Conservation (phyloP, 2,888 invertebrate species). For the Callinectes sapidus region DNA sequence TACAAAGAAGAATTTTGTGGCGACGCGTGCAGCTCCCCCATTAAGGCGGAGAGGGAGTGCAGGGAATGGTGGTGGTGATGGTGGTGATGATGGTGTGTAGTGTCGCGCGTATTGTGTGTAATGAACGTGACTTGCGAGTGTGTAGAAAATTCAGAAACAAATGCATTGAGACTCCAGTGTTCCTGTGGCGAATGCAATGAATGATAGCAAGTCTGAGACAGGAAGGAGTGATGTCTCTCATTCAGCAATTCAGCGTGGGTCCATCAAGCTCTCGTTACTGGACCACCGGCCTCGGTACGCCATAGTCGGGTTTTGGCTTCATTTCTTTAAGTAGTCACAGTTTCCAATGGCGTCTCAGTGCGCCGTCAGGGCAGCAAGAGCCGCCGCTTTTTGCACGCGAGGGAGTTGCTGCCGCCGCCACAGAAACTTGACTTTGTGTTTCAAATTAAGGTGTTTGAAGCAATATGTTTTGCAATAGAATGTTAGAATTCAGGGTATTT, state of each 20-base stretch:
- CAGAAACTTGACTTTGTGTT: slow-evolving; percentile 32
- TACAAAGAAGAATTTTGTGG: background rate
- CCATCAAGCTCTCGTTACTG: background rate
- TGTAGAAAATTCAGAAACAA: background rate
- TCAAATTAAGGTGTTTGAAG: slow-evolving; percentile 32
- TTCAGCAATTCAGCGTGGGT: background rate
- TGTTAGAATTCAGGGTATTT: slow-evolving; percentile 59
- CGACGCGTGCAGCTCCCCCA: background rate
- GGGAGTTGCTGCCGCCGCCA: background rate
- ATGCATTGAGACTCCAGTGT: background rate
- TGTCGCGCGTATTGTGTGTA: background rate
- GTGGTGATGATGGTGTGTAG: background rate
- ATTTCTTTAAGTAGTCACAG: background rate
- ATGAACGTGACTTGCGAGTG: background rate
- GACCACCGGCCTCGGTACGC: background rate
- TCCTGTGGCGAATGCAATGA: background rate
- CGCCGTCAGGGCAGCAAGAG: background rate
- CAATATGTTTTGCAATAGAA: slow-evolving; percentile 50
- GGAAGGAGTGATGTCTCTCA: background rate
- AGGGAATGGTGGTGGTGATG: background rate
- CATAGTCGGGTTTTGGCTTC: background rate
- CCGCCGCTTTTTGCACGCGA: background rate
- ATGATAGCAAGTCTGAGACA: background rate
- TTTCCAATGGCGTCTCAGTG: background rate
- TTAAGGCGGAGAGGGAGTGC: background rate